Base-by-base conservation (phyloP, 2,113 vertebrate species). In the Crocuta crocuta region DNA sequence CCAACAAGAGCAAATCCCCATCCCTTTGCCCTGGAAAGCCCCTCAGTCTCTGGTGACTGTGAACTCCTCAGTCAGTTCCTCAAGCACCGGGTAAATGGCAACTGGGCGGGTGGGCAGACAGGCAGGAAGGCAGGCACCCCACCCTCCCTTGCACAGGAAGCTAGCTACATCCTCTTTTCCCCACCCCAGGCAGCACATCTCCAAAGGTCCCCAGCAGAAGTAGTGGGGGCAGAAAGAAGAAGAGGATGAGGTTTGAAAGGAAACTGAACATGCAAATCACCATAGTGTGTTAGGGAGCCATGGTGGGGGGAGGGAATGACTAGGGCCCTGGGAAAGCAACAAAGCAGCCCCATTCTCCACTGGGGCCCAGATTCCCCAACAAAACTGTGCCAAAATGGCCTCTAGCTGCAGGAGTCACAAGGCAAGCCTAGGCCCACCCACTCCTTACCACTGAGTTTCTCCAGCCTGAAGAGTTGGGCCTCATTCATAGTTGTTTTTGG, bases 111-210 rank as follows among this genome's bases (percentile, higher is more conserved):
- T 83, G 84, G 88, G 81, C 93, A 98, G 93, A 95, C 92, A 91
- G 86, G 90, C 97, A 97, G 97, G 97, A 97, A 98, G 97, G 89
- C 85, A 6, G 86, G 89, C 23, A 55, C 97, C 96, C 96, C 98
- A 97, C 97, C 98, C 97, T 97, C 96, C 58, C 87, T 97, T 94
- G 74, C 78, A 98, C 96, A 97, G 98, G 97, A 98, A 98, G 91
- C 96, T 95, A 98, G 97, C 96, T 91, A 97, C 97, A 97, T 98
- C 96, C 97, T 98, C 98, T 97, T 98, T 98, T 97, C 96, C 95
- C 97, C 97, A 97, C 97, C 97, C 95, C 63, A 97, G 55, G 78
- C 91, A 96, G 88, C 70, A 97, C 85, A 98, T 97, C 96, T 96
- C 97, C 92, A 97, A 85, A 96, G 35, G 66, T 92, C 97, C 96